A percentile compares a stretch with the other conserved stretches of the same genome.
phyloP scores from a whole-genome alignment of 2,113 vertebrate genomes.

The Gadus chalcogrammus region DNA sequence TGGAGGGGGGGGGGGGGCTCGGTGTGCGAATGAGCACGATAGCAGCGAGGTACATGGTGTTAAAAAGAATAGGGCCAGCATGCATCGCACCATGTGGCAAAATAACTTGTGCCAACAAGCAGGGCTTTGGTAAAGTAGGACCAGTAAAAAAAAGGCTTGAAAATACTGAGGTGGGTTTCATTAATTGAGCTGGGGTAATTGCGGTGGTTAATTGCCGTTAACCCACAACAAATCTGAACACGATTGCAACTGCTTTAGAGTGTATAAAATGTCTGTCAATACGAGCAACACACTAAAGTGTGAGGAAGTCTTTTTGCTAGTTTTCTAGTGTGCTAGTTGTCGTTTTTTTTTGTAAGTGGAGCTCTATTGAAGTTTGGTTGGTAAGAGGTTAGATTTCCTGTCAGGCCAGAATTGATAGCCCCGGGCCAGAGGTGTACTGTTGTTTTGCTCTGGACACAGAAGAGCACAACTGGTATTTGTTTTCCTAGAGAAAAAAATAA shows the following conservation, averaged over 20 bases:
- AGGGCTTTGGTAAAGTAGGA: too few species aligned
- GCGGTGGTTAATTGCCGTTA: too few species aligned
- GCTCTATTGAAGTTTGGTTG: conserved; percentile 46
- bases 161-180: too few species aligned
- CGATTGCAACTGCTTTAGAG: too few species aligned
- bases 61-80: conserved; percentile 22
- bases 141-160: conserved; percentile 18
- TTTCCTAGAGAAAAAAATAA: conserved; percentile 35
- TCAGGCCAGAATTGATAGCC: conserved; percentile 43
- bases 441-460: conserved; percentile 57
- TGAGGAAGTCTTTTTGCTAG: background rate
- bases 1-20: background rate
- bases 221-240: too few species aligned
- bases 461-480: conserved; percentile 63
- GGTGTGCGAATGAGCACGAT: conserved; percentile 10
- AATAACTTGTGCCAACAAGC: conserved; percentile 22
- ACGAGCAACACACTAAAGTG: background rate
- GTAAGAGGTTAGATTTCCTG: conserved; percentile 67
- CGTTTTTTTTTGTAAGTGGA: conserved; percentile 41
- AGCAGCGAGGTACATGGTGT: conserved; percentile 20
- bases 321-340: conserved; percentile 4
- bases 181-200: too few species aligned
- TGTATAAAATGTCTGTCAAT: too few species aligned
- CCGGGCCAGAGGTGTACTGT: conserved; percentile 51
- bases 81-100: background rate